Evolutionary conservation across 1,140 invertebrate genomes (phyloP).

Genomic region (Zaprionus taronus): DNA sequence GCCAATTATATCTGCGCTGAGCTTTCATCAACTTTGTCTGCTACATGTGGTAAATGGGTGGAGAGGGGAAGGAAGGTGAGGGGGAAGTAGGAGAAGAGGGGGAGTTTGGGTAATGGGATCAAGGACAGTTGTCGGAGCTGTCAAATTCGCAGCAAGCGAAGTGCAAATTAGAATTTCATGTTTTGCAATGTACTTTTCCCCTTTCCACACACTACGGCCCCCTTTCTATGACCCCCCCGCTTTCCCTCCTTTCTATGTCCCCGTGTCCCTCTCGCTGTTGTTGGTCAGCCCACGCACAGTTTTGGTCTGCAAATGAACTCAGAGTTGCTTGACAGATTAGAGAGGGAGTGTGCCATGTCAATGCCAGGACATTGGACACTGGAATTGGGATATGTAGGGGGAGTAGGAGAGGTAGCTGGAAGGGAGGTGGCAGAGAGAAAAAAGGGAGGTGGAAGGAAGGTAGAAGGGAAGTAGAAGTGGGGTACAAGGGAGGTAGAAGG

Average conservation of each 20-base stretch:
- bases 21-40: constrained; percentile 16
- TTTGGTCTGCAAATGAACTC: constrained; percentile 1
- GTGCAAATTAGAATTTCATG: constrained; percentile 56
- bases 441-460: background rate
- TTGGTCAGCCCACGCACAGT: constrained; percentile 9
- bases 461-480: background rate
- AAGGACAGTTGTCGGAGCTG: constrained; percentile 4
- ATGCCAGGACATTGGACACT: constrained; percentile 15
- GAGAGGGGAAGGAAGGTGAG: background rate
- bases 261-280: background rate
- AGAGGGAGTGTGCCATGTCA: constrained; percentile 23
- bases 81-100: background rate
- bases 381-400: background rate
- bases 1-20: background rate
- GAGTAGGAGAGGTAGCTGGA: background rate
- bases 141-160: constrained; percentile 19
- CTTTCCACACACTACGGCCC: background rate
- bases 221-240: no score
- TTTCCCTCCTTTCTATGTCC: no score
- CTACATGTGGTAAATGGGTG: background rate
- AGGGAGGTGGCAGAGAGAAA: background rate
- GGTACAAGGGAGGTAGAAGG: background rate
- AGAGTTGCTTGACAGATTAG: constrained; percentile 27
- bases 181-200: constrained; percentile 13
- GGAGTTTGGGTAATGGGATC: background rate